These are phyloP conservation scores for Tenthredo livida DNA, from an alignment of 2,888 invertebrate genomes.

Conservation along the genomic window DNA sequence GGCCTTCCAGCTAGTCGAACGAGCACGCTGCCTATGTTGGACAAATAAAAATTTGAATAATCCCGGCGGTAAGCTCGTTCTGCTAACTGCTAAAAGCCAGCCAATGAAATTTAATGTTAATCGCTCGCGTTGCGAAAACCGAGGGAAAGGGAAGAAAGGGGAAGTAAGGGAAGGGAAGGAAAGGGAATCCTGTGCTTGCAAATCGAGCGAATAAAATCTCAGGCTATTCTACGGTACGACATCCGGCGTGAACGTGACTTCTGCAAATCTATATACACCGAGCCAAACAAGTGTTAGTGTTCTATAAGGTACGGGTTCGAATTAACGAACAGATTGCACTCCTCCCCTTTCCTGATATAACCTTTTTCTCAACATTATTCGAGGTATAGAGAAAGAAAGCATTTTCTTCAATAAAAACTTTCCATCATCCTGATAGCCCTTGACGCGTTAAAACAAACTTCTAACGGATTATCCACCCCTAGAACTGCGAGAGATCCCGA, in stretches of 20 bases:
- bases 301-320: background rate
- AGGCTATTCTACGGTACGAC: conserved; percentile 40
- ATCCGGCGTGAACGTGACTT: conserved; percentile 32
- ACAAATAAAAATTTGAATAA: conserved; percentile 71
- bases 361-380: background rate
- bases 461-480: conserved; percentile 17
- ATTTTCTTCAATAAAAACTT: conserved; percentile 39
- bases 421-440: background rate
- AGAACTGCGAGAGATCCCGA: background rate
- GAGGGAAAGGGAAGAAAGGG: background rate
- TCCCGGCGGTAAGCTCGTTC: conserved; percentile 62
- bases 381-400: background rate
- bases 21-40: conserved; percentile 51
- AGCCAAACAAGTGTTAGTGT: background rate
- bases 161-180: background rate
- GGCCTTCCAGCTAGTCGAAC: conserved; percentile 38
- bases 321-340: conserved; percentile 35
- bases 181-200: conserved; percentile 28
- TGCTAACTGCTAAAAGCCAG: conserved; percentile 61
- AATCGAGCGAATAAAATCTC: conserved; percentile 47
- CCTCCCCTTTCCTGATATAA: background rate
- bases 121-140: conserved; percentile 55
- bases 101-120: conserved; percentile 67
- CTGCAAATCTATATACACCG: background rate
- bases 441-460: conserved; percentile 17